These are phyloP conservation scores for Zenarchopterus dispar DNA, from an alignment of 2,797 vertebrate genomes.

Conservation along the genomic window DNA sequence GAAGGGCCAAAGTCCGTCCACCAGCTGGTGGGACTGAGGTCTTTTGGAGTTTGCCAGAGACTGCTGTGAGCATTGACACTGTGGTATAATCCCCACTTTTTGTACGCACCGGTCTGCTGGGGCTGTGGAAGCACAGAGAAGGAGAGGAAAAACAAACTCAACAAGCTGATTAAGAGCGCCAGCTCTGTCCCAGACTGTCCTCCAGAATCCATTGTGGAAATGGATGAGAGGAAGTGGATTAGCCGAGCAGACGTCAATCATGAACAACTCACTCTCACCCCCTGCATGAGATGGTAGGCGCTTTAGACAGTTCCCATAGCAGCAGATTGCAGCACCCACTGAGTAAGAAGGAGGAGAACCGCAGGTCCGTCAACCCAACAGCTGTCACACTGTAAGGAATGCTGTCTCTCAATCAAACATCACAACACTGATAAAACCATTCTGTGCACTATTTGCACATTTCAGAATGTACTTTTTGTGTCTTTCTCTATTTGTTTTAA, in stretches of 20 bases:
- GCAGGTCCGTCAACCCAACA: neutral
- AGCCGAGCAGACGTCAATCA: constrained; percentile 10
- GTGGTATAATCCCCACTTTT: neutral
- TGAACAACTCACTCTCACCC: constrained; percentile 1
- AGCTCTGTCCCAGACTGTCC: constrained; percentile 2
- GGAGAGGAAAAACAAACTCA: neutral
- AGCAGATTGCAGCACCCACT: neutral
- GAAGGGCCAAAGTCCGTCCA: neutral
- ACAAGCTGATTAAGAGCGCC: neutral
- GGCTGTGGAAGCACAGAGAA: neutral
- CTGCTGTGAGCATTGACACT: neutral
- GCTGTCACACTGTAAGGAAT: constrained; percentile 3
- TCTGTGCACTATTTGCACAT: neutral
- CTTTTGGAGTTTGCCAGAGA: neutral
- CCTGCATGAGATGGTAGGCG: constrained; percentile 1
- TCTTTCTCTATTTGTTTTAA: no score
- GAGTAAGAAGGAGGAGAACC: neutral
- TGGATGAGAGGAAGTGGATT: constrained; percentile 7
- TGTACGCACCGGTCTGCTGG: neutral
- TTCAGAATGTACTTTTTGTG: no score
- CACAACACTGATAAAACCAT: neutral
- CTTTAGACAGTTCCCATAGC: constrained; percentile 8
- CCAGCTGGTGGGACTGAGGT: constrained; percentile 9
- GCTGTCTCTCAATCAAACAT: constrained; percentile 7
- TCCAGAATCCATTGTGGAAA: neutral